Percentiles rank a stretch among this genome's conserved stretches.
Evolutionary conservation across 2,888 invertebrate genomes (phyloP).

Genomic region (Euzophera pinguis): DNA sequence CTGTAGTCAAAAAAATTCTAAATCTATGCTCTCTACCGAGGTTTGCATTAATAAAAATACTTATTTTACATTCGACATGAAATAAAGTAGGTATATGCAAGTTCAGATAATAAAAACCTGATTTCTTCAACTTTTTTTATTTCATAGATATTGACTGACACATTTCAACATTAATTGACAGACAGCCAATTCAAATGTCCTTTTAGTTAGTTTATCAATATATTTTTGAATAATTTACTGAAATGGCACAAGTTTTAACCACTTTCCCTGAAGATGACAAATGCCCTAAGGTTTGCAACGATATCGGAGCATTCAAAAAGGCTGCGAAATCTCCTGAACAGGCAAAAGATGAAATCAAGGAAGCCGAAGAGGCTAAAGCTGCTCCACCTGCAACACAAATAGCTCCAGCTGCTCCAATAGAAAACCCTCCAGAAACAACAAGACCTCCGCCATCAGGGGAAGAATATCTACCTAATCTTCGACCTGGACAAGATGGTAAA

Average conservation of each 20-base stretch:
- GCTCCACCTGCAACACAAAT: slow-evolving; percentile 2
- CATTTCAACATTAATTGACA: not conserved
- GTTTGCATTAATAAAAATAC: no score
- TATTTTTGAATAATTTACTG: not conserved
- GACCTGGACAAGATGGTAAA: slow-evolving; percentile 85
- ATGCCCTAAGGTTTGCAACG: slow-evolving; percentile 57
- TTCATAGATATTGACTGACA: not conserved
- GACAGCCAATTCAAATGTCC: not conserved
- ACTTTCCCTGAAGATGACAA: slow-evolving; percentile 51
- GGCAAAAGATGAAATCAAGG: slow-evolving; percentile 32
- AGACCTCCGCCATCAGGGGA: slow-evolving; percentile 30
- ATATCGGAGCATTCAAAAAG: slow-evolving; percentile 60
- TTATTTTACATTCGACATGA: no score
- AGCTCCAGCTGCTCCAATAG: slow-evolving; percentile 7
- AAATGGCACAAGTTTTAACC: slow-evolving; percentile 28
- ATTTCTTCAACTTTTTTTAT: no score
- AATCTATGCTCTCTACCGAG: no score
- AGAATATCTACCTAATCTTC: slow-evolving; percentile 50
- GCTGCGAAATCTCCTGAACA: slow-evolving; percentile 40
- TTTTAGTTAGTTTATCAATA: no score
- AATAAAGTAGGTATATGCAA: no score
- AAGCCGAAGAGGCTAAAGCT: slow-evolving; percentile 24
- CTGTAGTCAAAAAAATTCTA: no score
- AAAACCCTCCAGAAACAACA: slow-evolving; percentile 22
- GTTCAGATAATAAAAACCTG: no score